Conservation (phyloP, 2,888 invertebrate genomes). For the Temnothorax unifasciatus region DNA sequence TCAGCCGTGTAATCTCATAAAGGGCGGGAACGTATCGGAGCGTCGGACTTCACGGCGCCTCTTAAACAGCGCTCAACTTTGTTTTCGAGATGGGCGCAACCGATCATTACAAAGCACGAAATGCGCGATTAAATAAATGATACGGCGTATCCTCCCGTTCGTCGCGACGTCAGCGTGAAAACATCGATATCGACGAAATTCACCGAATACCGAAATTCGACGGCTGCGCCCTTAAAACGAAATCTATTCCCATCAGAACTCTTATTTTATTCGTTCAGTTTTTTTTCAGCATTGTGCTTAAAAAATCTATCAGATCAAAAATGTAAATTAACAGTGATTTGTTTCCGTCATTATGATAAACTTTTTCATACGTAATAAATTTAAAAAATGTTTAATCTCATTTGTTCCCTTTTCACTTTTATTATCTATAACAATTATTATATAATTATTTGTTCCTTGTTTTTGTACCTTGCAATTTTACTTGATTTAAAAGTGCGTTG, state of each 20-base stretch:
- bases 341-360: neutral
- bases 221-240: neutral
- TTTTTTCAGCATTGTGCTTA: neutral
- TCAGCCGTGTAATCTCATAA: constrained; percentile 70
- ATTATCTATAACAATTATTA: neutral
- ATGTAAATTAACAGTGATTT: neutral
- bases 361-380: neutral
- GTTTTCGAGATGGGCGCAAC: constrained; percentile 67
- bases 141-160: constrained; percentile 29
- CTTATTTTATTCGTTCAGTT: neutral
- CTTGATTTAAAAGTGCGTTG: neutral
- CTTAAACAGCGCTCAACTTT: constrained; percentile 65
- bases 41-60: constrained; percentile 70
- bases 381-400: constrained; percentile 12
- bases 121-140: constrained; percentile 77
- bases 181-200: constrained; percentile 27
- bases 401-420: neutral
- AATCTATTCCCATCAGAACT: neutral
- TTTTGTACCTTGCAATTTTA: neutral
- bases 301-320: neutral
- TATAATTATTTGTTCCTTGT: neutral
- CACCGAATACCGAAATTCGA: constrained; percentile 23
- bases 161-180: constrained; percentile 30
- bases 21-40: constrained; percentile 69
- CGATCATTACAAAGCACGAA: constrained; percentile 74